These are phyloP conservation scores for Standfussiana lucernea DNA, from an alignment of 2,888 invertebrate species.

Conservation along the genomic window DNA sequence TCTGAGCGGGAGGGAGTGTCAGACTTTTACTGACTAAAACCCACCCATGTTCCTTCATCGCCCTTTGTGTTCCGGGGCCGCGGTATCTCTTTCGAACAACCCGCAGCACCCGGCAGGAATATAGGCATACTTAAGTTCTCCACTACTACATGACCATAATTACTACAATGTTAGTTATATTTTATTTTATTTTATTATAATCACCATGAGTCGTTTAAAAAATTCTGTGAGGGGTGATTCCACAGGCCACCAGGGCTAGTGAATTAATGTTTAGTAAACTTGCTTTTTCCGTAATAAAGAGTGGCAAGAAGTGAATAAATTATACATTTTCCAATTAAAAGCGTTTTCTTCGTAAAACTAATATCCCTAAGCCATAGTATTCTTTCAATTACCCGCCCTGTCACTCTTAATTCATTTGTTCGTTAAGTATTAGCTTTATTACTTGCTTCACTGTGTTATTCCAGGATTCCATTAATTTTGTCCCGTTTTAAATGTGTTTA, in stretches of 20 bases:
- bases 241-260: background rate
- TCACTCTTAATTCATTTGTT: constrained; percentile 67
- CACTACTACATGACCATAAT: no score
- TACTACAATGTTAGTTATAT: no score
- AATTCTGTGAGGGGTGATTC: background rate
- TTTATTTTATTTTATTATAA: no score
- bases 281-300: background rate
- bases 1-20: no score
- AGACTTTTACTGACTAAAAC: no score
- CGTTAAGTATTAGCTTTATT: constrained; percentile 56
- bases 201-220: no score
- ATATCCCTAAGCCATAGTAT: constrained; percentile 36
- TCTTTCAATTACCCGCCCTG: constrained; percentile 67
- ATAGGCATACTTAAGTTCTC: no score
- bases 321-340: constrained; percentile 53
- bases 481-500: constrained; percentile 16
- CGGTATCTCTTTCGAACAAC: no score
- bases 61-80: no score
- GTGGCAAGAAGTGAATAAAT: constrained; percentile 23
- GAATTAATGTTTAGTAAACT: background rate
- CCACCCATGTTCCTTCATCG: no score
- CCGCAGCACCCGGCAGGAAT: no score
- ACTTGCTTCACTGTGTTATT: constrained; percentile 22
- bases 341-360: constrained; percentile 35
- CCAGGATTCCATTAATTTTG: constrained; percentile 32